phyloP scores from a whole-genome alignment of 2,888 invertebrate species.

The Seira sanloemensis region DNA sequence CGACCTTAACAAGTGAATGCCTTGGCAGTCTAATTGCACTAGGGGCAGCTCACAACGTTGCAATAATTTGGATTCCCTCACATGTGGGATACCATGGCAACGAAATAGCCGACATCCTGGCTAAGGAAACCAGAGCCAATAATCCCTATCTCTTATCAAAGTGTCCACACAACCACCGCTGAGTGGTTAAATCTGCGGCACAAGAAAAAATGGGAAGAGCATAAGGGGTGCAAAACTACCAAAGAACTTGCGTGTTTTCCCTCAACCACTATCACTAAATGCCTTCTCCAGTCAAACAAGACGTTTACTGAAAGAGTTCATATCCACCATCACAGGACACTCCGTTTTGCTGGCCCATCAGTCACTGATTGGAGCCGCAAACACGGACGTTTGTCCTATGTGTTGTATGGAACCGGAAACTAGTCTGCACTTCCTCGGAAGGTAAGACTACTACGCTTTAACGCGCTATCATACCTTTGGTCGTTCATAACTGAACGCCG shows the following conservation, averaged over 20 bases:
- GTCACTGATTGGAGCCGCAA: neutral
- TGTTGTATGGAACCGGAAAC: neutral
- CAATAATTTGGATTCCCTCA: slow-evolving; percentile 50
- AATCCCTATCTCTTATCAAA: neutral
- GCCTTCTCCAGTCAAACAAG: neutral
- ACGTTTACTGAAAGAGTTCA: neutral
- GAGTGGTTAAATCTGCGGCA: neutral
- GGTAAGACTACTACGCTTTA: neutral
- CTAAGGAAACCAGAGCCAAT: slow-evolving; percentile 48
- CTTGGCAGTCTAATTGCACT: neutral
- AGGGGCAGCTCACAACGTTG: neutral
- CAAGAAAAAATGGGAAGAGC: neutral
- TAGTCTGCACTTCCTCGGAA: neutral
- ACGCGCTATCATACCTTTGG: neutral
- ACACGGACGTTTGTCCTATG: neutral
- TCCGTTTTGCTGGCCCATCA: neutral
- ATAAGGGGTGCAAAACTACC: neutral
- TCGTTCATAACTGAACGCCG: neutral
- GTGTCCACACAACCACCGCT: neutral
- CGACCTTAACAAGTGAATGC: slow-evolving; percentile 15
- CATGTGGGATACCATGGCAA: slow-evolving; percentile 42
- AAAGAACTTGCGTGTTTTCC: neutral
- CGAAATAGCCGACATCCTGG: slow-evolving; percentile 34
- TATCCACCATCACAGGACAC: neutral
- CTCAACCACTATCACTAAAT: neutral